phyloP scores from a whole-genome alignment of 2,113 vertebrate genomes.

The Neodon shergylaensis region DNA sequence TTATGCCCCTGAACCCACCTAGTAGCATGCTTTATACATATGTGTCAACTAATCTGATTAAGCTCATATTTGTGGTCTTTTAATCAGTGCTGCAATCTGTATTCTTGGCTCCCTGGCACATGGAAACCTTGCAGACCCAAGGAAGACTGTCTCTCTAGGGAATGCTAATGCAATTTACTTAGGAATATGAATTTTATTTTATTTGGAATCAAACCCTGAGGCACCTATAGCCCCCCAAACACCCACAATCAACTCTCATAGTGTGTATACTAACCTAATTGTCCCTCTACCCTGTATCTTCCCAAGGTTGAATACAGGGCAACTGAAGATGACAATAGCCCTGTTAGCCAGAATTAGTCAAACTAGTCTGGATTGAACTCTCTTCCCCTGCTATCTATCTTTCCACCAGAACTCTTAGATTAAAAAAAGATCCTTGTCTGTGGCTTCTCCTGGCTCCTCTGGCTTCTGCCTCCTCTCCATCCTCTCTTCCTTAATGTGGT shows the following conservation, averaged over 20 bases:
- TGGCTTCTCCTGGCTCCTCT: not conserved
- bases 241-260: not conserved
- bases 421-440: too few relatives aligned
- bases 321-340: not conserved
- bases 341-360: not conserved
- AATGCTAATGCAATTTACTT: not conserved
- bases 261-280: not conserved
- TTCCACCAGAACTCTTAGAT: not conserved
- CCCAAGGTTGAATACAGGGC: too few relatives aligned
- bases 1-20: not conserved
- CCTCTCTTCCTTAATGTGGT: too few relatives aligned
- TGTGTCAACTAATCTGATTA: not conserved
- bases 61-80: not conserved
- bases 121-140: not conserved
- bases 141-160: not conserved
- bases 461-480: not conserved
- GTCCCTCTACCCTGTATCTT: too few relatives aligned
- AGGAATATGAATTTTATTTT: not conserved
- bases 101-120: not conserved
- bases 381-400: not conserved
- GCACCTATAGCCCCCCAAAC: not conserved
- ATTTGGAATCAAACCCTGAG: not conserved
- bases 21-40: not conserved
- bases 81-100: not conserved
- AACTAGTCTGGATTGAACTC: fast-evolving